Evolutionary conservation across 2,113 vertebrate species (phyloP).

Genomic region (Ciconia stormi): DNA sequence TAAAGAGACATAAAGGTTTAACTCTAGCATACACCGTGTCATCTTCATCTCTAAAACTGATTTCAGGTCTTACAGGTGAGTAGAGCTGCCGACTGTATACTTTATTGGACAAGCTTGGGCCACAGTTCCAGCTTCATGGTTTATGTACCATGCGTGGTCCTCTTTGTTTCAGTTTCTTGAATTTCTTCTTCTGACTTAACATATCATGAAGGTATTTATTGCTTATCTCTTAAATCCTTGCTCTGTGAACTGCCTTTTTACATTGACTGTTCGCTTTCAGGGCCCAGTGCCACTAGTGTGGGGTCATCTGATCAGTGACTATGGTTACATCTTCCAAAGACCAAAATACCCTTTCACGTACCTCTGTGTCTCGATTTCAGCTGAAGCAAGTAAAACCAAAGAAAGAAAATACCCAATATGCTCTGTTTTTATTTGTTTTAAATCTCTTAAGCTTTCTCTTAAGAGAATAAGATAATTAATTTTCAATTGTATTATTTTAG

Average conservation of each 20-base stretch:
- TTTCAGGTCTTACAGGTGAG: background rate
- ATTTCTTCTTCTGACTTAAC: background rate
- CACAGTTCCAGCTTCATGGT: background rate
- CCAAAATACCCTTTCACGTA: background rate
- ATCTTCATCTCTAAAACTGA: background rate
- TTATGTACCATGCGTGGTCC: rapidly evolving
- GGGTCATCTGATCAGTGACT: background rate
- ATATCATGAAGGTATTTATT: background rate
- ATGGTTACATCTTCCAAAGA: background rate
- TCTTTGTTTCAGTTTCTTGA: background rate
- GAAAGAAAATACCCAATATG: background rate
- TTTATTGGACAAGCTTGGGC: background rate
- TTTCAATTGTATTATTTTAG: background rate
- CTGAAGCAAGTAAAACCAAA: background rate
- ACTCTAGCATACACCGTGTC: background rate
- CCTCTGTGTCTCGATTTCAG: background rate
- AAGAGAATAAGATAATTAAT: background rate
- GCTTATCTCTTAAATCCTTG: background rate
- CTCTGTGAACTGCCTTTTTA: background rate
- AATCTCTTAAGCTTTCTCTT: background rate
- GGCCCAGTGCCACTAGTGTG: background rate
- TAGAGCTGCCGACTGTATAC: background rate
- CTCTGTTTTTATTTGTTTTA: background rate
- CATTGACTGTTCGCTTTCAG: background rate
- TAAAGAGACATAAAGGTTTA: background rate